Evolutionary conservation across 2,113 vertebrate genomes (phyloP), one percentile per base, ranked within the genome.

Genomic region (Rhea pennata): DNA sequence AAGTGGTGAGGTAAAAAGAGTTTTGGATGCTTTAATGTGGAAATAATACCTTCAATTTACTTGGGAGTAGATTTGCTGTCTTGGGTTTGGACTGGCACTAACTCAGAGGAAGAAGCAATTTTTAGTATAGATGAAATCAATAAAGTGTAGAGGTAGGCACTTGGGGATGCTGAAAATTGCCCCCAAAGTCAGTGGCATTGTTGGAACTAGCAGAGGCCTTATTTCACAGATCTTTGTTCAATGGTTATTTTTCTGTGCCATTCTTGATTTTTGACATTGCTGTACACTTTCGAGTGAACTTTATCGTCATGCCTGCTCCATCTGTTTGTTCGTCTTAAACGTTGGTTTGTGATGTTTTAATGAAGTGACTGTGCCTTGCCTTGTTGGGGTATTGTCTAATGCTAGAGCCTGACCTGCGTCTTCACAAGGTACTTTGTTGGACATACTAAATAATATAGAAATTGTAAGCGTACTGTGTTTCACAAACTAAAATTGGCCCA

Each of bases 351-450:
- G 19, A 17, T 12, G 31, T 50, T 59, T 31, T 39, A 5, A 6
- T 0, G 5, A 42, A 58, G 69, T 21, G 65, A 5, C 22, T 33
- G 15, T n/a, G 15, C 67, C n/a, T 54, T 33, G 24, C 23, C 24
- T 3, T 8, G 19, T 23, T 71, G n/a, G 40, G 44, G 2, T 29
- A 17, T 5, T 6, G 4, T 5, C 77, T 33, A 3, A 15, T 59
- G 73, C 61, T 7, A 2, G 50, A 76, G 33, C 70, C 82, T 65
- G 48, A 31, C 39, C 14, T 27, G 40, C 0, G 1, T 56, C 46
- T 50, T 31, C 6, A 17, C 3, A 0, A 22, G 51, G 44, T 5
- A 0, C 44, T 36, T 1, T 7, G 15, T 53, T 48, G 11, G 39
- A 36, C 33, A 16, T n/a, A 20, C 40, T 15, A 15, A 75, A 48